phyloP scores from a whole-genome alignment of 1,140 invertebrate species.

The Dreissena polymorpha region DNA sequence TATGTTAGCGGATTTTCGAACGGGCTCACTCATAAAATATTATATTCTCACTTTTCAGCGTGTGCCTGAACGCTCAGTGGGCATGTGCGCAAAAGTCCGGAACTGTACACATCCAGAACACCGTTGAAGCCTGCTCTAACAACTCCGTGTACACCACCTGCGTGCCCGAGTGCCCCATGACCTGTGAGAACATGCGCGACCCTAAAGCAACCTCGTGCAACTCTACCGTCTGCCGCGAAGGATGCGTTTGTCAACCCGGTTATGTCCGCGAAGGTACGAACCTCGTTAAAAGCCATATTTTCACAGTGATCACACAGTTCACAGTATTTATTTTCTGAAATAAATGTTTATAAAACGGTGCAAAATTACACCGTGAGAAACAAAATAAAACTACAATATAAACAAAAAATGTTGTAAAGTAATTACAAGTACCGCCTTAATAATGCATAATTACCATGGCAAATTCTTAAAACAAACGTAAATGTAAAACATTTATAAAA shows the following conservation, averaged over 20 bases:
- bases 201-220: conserved; percentile 73
- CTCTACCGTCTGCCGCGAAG: conserved; percentile 79
- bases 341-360: no score
- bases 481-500: no score
- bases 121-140: conserved; percentile 67
- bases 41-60: conserved; percentile 79
- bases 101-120: conserved; percentile 81
- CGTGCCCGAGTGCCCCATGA: conserved; percentile 86
- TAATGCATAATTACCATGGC: no score
- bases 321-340: no score
- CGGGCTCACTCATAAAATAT: no score
- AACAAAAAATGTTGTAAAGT: no score
- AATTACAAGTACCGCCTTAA: no score
- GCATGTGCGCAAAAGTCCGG: conserved; percentile 81
- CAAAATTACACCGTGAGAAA: no score
- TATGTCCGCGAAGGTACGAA: conserved; percentile 80
- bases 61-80: conserved; percentile 89
- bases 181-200: conserved; percentile 91
- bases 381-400: no score
- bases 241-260: conserved; percentile 88
- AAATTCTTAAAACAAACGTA: no score
- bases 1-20: no score
- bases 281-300: not conserved
- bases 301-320: no score
- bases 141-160: conserved; percentile 88